Evolutionary conservation across 2,888 invertebrate species (phyloP), one percentile per base, ranked within the genome.

Genomic region (Agrypnus murinus): DNA sequence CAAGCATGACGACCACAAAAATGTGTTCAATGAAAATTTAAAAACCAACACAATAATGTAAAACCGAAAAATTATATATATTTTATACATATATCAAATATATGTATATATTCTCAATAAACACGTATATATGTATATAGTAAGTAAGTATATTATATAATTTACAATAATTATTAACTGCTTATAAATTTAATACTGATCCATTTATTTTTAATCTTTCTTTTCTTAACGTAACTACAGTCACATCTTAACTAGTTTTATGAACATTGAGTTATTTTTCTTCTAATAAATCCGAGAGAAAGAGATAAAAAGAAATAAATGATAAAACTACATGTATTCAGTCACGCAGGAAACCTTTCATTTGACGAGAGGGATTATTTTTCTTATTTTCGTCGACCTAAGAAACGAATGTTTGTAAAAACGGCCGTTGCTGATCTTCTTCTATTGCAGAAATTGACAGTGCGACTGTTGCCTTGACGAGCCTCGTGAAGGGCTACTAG

Each of bases 361-460:
- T 46, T 64, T 25, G 58, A 69, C 62, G 57, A 55, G 25, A 65
- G 40, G 48, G 65, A 57, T 34, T 34, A 36, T 48, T 17, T 71
- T 46, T 40, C 19, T 62, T 78, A 79, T 77, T 82, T 81, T 79
- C 81, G 75, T 82, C 88, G 88, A 65, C 90, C 90, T 73, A 91
- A 82, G 81, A 90, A 91, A 32, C 90, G 87, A 76, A 91, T 90
- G 81, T 90, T 90, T 69, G 90, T 90, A 78, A 90, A 90, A 50
- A 91, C 87, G 4, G 88, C 85, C 69, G 87, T 86, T 8, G 90
- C 90, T 0, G 90, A 89, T 75, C 90, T 87, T 77, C 87, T 88
- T 68, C 90, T 86, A 81, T 90, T 91, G 82, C 91, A 91, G 82
- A 91, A 91, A 77, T 88, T 87, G 17, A 91, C 87, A n/a, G 88